Conservation (phyloP, 2,113 vertebrate genomes). For the Amblyornis subalaris region DNA sequence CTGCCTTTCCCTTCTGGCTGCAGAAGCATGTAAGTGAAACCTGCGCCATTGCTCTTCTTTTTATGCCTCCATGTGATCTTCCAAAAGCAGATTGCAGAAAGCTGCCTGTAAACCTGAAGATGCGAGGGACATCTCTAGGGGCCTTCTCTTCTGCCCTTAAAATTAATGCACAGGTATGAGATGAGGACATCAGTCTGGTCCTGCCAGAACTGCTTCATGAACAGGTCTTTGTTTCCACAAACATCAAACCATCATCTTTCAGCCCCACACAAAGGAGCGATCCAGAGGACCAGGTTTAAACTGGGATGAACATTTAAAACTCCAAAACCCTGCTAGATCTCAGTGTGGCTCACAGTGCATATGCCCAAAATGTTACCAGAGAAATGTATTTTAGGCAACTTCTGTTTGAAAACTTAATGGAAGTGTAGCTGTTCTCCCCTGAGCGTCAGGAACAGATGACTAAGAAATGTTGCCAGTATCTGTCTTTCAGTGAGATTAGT, state of each 20-base stretch:
- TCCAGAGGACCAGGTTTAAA: background rate
- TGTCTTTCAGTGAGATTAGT: constrained; percentile 54
- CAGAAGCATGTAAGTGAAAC: background rate
- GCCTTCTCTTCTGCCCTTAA: background rate
- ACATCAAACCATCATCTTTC: background rate
- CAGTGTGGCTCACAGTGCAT: background rate
- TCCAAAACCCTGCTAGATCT: background rate
- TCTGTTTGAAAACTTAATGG: constrained; percentile 58
- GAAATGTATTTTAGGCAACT: constrained; percentile 49
- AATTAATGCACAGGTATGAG: background rate
- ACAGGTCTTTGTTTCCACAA: background rate
- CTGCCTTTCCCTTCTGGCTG: background rate
- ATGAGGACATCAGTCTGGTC: background rate
- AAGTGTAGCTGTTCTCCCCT: constrained; percentile 44
- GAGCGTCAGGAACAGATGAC: constrained; percentile 53
- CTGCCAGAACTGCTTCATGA: background rate
- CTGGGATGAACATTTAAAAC: background rate
- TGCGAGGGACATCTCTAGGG: background rate
- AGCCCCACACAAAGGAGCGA: background rate
- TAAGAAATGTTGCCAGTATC: constrained; percentile 61
- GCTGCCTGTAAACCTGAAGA: background rate
- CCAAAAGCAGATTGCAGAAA: background rate
- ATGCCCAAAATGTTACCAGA: constrained; percentile 22
- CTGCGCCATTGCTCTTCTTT: background rate
- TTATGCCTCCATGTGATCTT: background rate